A percentile compares a stretch with the other conserved stretches of the same genome.
phyloP scores from a whole-genome alignment of 2,888 invertebrate species.

The Candidula unifasciata region DNA sequence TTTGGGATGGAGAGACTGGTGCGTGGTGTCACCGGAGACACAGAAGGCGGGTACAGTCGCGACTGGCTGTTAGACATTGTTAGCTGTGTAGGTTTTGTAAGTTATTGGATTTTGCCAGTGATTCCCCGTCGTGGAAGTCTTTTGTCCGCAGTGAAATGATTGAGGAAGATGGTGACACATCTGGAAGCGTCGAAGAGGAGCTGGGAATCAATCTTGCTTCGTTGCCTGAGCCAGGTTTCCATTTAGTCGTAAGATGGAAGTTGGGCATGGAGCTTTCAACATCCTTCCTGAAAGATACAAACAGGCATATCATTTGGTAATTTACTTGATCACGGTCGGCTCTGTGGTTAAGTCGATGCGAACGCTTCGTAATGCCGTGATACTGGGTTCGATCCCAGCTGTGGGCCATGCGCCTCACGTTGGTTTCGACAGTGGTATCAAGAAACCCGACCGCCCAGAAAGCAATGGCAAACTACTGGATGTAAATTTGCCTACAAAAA shows the following conservation, averaged over 20 bases:
- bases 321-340: too few species aligned
- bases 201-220: background rate
- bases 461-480: too few species aligned
- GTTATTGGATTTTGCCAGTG: background rate
- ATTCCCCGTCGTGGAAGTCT: background rate
- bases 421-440: too few species aligned
- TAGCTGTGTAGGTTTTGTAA: background rate
- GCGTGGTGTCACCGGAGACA: background rate
- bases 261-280: background rate
- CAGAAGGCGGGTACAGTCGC: background rate
- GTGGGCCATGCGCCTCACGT: too few species aligned
- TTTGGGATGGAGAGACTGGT: conserved; percentile 6
- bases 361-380: too few species aligned
- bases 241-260: background rate
- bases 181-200: background rate
- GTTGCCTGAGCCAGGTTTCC: background rate
- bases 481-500: too few species aligned
- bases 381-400: too few species aligned
- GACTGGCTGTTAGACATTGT: background rate
- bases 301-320: too few species aligned
- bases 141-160: background rate
- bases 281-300: background rate
- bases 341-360: too few species aligned
- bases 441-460: too few species aligned
- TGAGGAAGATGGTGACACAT: background rate